Percentiles rank a stretch among this genome's conserved stretches.
Evolutionary conservation across 2,888 invertebrate species (phyloP).

Genomic region (Tiliacea citrago): DNA sequence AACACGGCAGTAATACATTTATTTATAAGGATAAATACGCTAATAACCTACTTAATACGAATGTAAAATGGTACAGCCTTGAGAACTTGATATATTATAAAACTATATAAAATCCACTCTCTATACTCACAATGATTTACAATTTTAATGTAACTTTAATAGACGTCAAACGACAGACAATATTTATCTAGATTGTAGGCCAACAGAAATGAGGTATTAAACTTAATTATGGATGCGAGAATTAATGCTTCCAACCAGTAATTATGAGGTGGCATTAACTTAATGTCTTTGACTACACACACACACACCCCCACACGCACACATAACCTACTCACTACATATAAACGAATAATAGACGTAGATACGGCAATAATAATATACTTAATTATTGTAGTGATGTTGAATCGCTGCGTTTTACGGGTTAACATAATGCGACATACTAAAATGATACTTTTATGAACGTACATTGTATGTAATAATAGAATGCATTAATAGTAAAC

Average conservation of each 20-base stretch:
- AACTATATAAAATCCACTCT: slow-evolving; percentile 57
- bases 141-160: slow-evolving; percentile 85
- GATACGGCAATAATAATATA: slow-evolving; percentile 43
- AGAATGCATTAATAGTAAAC: slow-evolving; percentile 33
- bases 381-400: slow-evolving; percentile 55
- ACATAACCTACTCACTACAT: slow-evolving; percentile 41
- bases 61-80: slow-evolving; percentile 64
- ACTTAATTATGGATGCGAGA: slow-evolving; percentile 90
- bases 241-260: slow-evolving; percentile 89
- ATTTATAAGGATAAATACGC: slow-evolving; percentile 57
- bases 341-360: slow-evolving; percentile 47
- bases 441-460: slow-evolving; percentile 59
- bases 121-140: slow-evolving; percentile 75
- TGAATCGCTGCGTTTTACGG: slow-evolving; percentile 55
- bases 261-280: slow-evolving; percentile 90
- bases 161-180: slow-evolving; percentile 83
- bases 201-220: slow-evolving; percentile 89
- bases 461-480: slow-evolving; percentile 33
- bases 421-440: slow-evolving; percentile 49
- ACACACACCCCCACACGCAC: slow-evolving; percentile 58
- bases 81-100: slow-evolving; percentile 63
- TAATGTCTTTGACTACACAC: slow-evolving; percentile 86
- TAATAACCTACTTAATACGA: slow-evolving; percentile 61
- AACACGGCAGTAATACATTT: not conserved
- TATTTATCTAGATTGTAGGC: slow-evolving; percentile 89